Conservation (phyloP, 2,113 vertebrate genomes). For the Myrmecophaga tridactyla region DNA sequence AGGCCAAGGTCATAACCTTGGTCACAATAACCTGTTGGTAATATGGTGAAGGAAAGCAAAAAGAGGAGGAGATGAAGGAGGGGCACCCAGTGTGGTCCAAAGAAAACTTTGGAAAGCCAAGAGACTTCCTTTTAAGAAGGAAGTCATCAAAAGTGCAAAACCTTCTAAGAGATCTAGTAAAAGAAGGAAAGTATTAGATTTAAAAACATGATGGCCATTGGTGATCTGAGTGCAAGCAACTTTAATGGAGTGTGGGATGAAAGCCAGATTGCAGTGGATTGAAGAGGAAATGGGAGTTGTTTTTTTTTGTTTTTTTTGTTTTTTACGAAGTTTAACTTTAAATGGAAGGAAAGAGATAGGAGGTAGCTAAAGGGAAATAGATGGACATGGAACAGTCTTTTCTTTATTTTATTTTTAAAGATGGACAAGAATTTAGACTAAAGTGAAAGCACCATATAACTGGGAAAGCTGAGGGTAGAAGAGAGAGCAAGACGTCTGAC, state of each 20-base stretch:
- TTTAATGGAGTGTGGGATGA: background rate
- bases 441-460: background rate
- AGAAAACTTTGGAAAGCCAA: background rate
- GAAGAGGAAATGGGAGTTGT: background rate
- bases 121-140: slow-evolving; percentile 10
- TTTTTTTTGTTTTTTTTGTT: too few relatives aligned
- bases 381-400: background rate
- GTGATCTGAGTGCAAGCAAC: background rate
- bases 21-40: background rate
- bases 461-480: background rate
- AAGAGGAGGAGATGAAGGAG: background rate
- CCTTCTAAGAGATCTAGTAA: background rate
- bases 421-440: background rate
- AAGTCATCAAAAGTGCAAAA: background rate
- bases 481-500: background rate
- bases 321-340: background rate
- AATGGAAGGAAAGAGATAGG: background rate
- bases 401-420: background rate
- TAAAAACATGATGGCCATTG: background rate
- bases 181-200: background rate
- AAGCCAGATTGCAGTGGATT: background rate
- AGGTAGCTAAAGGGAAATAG: background rate
- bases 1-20: background rate
- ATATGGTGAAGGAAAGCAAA: background rate
- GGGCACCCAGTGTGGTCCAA: background rate